phyloP scores from a whole-genome alignment of 2,797 vertebrate genomes.

The Trematomus bernacchii region DNA sequence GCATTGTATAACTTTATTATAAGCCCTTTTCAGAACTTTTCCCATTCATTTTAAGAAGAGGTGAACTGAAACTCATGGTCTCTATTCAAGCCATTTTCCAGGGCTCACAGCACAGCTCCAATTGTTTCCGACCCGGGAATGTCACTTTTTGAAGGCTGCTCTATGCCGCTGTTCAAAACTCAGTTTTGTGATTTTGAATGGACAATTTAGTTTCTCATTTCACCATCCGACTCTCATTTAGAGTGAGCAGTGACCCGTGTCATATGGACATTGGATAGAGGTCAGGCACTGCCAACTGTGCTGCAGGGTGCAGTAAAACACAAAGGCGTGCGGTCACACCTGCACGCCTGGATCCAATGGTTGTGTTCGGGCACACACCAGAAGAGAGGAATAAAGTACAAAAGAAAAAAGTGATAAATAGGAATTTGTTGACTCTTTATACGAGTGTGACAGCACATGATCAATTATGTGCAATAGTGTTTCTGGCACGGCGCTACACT shows the following conservation, averaged over 20 bases:
- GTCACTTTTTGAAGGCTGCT: constrained; percentile 60
- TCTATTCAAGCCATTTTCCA: constrained; percentile 47
- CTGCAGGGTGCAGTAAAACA: constrained; percentile 59
- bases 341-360: constrained; percentile 6
- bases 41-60: background rate
- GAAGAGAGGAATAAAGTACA: constrained; percentile 17
- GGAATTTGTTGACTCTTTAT: constrained; percentile 42
- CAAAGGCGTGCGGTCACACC: constrained; percentile 30
- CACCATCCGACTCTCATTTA: constrained; percentile 63
- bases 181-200: constrained; percentile 74
- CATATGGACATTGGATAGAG: constrained; percentile 65
- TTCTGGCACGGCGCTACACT: constrained; percentile 22
- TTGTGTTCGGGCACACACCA: constrained; percentile 10
- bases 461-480: constrained; percentile 37
- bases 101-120: constrained; percentile 48
- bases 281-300: constrained; percentile 61
- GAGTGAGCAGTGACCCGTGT: constrained; percentile 75
- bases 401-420: constrained; percentile 42
- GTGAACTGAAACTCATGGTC: constrained; percentile 43
- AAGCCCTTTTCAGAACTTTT: constrained; percentile 28
- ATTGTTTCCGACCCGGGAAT: constrained; percentile 60
- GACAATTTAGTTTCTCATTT: constrained; percentile 76
- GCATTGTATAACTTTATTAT: constrained; percentile 46
- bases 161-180: constrained; percentile 49
- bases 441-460: constrained; percentile 31